Conservation (phyloP, 2,888 invertebrate species). For the Drosophila testacea region DNA sequence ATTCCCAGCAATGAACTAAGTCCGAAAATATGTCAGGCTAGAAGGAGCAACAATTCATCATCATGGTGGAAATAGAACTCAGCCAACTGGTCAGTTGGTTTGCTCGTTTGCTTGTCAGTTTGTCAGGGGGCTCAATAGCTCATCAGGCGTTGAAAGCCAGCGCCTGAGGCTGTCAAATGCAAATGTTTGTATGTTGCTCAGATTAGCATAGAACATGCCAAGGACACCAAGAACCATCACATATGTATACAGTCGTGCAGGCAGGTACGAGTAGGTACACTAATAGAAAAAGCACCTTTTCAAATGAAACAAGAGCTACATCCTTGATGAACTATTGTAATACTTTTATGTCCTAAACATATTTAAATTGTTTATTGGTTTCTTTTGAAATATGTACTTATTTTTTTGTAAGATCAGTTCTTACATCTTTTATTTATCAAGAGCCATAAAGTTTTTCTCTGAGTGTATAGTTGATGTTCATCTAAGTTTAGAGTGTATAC, state of each 20-base stretch:
- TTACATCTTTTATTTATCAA: too few relatives aligned
- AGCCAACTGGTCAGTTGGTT: constrained; percentile 9
- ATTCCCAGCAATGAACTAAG: constrained; percentile 22
- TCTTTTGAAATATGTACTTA: background rate
- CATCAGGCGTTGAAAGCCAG: constrained; percentile 52
- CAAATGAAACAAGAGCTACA: background rate
- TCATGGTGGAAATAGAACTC: constrained; percentile 16
- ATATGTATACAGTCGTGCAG: constrained; percentile 8
- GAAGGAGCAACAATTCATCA: constrained; percentile 59
- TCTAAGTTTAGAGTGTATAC: background rate
- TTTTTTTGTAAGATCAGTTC: too few relatives aligned
- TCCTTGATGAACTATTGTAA: background rate
- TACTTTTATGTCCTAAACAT: background rate
- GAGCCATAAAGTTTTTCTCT: background rate
- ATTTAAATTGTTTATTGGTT: background rate
- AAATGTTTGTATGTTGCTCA: constrained; percentile 60
- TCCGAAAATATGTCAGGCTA: constrained; percentile 51
- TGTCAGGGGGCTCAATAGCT: constrained; percentile 49
- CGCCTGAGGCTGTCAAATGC: constrained; percentile 65
- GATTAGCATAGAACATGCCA: constrained; percentile 70
- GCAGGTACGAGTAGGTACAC: constrained; percentile 4
- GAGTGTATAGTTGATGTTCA: background rate
- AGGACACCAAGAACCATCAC: constrained; percentile 46
- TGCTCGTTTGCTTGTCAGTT: background rate
- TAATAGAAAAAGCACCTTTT: background rate